Percentiles rank a stretch among this genome's conserved stretches.
phyloP scores from a whole-genome alignment of 1,140 invertebrate genomes.

The Megathymus violae region DNA sequence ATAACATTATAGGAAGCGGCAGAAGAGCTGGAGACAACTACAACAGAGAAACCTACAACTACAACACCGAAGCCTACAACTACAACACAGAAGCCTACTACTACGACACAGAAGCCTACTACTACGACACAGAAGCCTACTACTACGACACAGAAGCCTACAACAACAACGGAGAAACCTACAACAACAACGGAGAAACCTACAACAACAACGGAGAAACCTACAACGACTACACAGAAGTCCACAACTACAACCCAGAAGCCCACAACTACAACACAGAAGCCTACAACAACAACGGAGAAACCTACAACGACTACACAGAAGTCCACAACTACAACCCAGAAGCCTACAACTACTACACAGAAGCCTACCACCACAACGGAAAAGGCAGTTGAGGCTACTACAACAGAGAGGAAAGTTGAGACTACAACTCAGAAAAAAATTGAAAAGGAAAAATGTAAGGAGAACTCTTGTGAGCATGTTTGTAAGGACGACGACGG shows the following conservation, averaged over 20 bases:
- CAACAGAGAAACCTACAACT: not conserved
- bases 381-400: slow-evolving; percentile 8
- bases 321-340: not conserved
- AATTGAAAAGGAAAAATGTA: slow-evolving; percentile 72
- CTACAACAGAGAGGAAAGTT: slow-evolving; percentile 37
- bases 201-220: not conserved
- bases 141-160: slow-evolving; percentile 3
- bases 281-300: slow-evolving; percentile 8
- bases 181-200: not conserved
- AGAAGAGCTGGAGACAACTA: slow-evolving; percentile 45
- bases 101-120: slow-evolving; percentile 8
- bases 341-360: not conserved
- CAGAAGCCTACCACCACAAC: slow-evolving; percentile 5
- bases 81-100: not conserved
- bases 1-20: slow-evolving; percentile 54
- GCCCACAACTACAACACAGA: slow-evolving; percentile 1
- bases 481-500: slow-evolving; percentile 85
- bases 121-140: slow-evolving; percentile 4
- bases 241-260: not conserved
- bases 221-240: slow-evolving; percentile 10
- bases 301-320: not conserved
- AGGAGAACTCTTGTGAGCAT: slow-evolving; percentile 87
- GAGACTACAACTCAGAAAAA: slow-evolving; percentile 53
- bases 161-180: slow-evolving; percentile 7
- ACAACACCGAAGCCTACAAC: too few relatives aligned